Evolutionary conservation across 2,797 vertebrate genomes (phyloP), one percentile per base, ranked within the genome.

Genomic region (Sebastes iracundus): DNA sequence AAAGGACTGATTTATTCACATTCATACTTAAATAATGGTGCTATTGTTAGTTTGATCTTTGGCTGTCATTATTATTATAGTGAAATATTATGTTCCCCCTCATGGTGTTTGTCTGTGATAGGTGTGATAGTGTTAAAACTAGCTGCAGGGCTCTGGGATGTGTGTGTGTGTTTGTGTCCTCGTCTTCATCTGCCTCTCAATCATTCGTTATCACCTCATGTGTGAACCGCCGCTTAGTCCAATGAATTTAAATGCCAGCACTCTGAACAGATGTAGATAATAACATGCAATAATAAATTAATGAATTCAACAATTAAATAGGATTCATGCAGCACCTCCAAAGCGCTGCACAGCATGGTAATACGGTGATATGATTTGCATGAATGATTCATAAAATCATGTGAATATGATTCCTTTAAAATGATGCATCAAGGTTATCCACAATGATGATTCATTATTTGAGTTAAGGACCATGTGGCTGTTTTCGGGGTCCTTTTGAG

Each of bases 201-300:
- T 87, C 72, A 83, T 75, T 58, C 32, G 16, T 69, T 72, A 75
- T 85, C 72, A 67, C 69, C 55, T 59, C 22, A 3, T 32, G 32
- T 81, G 70, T 74, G 80, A 73, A 81, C 69, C 30, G 2, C 66
- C 74, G 55, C 55, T 74, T 79, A 64, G 77, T 83, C 70, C 80
- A 87, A 91, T 88, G 81, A 83, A 86, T 6, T 42, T 66, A 81
- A 91, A 90, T 86, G 81, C 90, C 86, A 90, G 81, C 70, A 70
- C 67, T 81, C 61, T 18, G 75, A 85, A 81, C 81, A 83, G 76
- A 83, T 75, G 80, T 59, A 28, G 84, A 87, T 83, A 72, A 84
- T 81, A 75, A 68, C 62, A 77, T 16, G 25, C 80, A 75, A 53
- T 79, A 72, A 72, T 75, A 79, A 58, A 81, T 79, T n/a, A 55